A percentile compares a stretch with the other conserved stretches of the same genome.
phyloP scores from a whole-genome alignment of 1,140 invertebrate genomes.

The Oreohelix idahoensis region DNA sequence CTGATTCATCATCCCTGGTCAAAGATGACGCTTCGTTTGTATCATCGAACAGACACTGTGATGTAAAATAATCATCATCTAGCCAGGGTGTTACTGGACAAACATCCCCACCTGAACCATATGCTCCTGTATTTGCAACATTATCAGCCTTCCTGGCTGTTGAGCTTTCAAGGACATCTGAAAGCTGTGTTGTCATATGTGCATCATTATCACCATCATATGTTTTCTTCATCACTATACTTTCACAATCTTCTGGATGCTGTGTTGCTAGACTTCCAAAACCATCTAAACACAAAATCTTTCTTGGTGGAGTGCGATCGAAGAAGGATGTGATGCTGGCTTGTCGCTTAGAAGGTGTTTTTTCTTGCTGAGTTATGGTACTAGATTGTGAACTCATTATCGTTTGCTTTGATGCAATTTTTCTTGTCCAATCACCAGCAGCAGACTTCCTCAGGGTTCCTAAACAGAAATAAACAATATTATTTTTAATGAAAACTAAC shows the following conservation, averaged over 20 bases:
- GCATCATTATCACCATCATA: background rate
- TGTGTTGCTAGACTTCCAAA: background rate
- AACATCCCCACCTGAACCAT: background rate
- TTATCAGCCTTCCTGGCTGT: background rate
- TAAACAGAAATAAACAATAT: background rate
- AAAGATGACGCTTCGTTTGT: background rate
- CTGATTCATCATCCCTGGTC: background rate
- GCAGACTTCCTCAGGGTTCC: background rate
- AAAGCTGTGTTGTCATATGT: background rate
- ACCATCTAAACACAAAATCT: background rate
- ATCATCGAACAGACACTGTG: background rate
- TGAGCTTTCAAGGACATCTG: background rate
- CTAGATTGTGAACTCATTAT: background rate
- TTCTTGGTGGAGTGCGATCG: background rate
- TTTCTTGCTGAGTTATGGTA: background rate
- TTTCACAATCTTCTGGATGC: background rate
- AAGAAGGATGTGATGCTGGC: background rate
- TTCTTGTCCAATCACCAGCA: background rate
- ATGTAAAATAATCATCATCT: background rate
- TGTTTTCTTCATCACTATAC: background rate
- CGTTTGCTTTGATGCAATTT: background rate
- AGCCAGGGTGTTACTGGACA: background rate
- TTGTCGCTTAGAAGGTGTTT: background rate
- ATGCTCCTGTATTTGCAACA: background rate
- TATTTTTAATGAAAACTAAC: background rate